Evolutionary conservation across 2,888 invertebrate species (phyloP), one percentile per base, ranked within the genome.

Genomic region (Drosophila longiperda): DNA sequence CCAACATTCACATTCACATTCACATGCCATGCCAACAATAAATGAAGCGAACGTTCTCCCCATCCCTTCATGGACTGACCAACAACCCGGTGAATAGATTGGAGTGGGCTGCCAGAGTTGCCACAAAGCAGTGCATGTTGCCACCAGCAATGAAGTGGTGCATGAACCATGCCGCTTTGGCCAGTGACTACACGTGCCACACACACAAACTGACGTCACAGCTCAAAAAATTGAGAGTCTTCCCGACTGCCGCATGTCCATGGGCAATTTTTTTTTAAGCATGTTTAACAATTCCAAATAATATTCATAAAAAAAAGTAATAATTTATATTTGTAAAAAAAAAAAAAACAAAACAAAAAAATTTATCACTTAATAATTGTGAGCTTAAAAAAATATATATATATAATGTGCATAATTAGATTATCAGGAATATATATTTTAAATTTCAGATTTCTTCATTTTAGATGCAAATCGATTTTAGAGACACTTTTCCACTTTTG

Each of bases 171-270:
- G 80, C 61, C 68, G 72, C 45, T 63, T 69, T 61, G 73, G 81
- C 55, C 66, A 84, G 85, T 81, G 86, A 87, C 89, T 87, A 87
- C 83, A 84, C 78, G 75, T 83, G 67, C 75, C 66, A 26, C 26
- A 26, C 79, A 89, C 55, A 81, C 66, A 32, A 53, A 26, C 29
- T 26, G 15, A 45, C 26, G 23, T 8, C 45, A 4, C 15, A 15
- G 26, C 7, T 38, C 1, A 15, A n/a, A 2, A 29, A n/a, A 32
- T 3, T 9, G 36, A n/a, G 15, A 20, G 9, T 15, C 7, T 54
- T 17, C 9, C 6, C 57, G 42, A 42, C 32, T 15, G 3, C 0
- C 5, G 42, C 11, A 42, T 32, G 7, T 20, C 42, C 32, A 45
- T 23, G 20, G 59, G 38, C 49, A 65, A 26, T 33, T 33, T 12